phyloP scores from a whole-genome alignment of 2,113 vertebrate genomes.

The Manacus vitellinus region DNA sequence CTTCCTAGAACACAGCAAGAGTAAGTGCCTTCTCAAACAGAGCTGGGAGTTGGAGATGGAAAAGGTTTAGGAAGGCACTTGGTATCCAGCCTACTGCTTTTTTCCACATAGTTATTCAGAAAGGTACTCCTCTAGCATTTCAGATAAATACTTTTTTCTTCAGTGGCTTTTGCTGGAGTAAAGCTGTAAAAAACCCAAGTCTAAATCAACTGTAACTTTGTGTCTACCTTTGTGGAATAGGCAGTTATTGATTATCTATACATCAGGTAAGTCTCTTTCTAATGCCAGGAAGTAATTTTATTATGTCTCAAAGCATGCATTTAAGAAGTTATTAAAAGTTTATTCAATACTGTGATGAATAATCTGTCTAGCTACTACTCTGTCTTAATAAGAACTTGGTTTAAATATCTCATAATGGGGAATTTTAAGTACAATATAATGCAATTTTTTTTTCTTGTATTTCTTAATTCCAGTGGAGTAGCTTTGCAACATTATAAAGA shows the following conservation, averaged over 20 bases:
- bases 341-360: not conserved
- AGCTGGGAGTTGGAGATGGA: not conserved
- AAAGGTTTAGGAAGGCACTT: not conserved
- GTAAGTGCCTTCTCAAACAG: not conserved
- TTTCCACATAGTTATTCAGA: not conserved
- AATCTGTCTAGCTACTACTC: not conserved
- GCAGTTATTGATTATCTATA: constrained; percentile 46
- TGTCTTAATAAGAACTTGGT: not conserved
- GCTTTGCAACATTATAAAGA: not conserved
- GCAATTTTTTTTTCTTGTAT: not conserved
- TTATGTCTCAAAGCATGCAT: constrained; percentile 9
- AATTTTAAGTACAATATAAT: not conserved
- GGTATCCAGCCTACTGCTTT: not conserved
- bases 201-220: not conserved
- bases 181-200: not conserved
- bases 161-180: not conserved
- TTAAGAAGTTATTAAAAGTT: constrained; percentile 54
- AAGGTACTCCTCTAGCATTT: not conserved
- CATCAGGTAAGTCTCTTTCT: constrained; percentile 14
- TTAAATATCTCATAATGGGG: not conserved
- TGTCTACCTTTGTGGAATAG: constrained; percentile 16
- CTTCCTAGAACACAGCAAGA: not conserved
- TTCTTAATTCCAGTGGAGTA: not conserved
- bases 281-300: constrained; percentile 29
- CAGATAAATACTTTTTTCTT: not conserved